Evolutionary conservation across 2,888 invertebrate genomes (phyloP).

Genomic region (Macropis europaea): DNA sequence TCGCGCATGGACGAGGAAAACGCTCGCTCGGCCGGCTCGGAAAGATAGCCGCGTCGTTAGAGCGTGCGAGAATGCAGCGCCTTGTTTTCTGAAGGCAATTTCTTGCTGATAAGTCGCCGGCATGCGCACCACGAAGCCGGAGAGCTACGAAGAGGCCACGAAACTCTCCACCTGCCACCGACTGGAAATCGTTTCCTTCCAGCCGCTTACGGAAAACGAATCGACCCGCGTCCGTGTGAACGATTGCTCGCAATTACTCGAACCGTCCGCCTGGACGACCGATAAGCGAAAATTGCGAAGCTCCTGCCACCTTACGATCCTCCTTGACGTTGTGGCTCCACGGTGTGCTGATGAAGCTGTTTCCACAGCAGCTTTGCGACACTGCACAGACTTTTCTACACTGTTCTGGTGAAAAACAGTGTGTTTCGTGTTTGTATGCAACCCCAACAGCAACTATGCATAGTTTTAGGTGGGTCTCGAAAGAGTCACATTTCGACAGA

Average conservation of each 20-base stretch:
- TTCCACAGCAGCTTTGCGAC: no score
- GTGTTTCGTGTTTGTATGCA: no score
- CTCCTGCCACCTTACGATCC: no score
- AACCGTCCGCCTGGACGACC: slow-evolving; percentile 9
- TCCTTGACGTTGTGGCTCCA: no score
- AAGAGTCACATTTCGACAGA: no score
- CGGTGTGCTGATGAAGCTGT: no score
- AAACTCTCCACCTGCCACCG: not conserved
- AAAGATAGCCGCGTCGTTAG: slow-evolving; percentile 64
- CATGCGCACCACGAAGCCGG: slow-evolving; percentile 30
- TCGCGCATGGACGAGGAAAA: slow-evolving; percentile 15
- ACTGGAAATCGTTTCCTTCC: slow-evolving; percentile 11
- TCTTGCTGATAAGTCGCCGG: slow-evolving; percentile 62
- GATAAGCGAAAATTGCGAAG: slow-evolving; percentile 35
- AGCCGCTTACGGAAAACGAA: slow-evolving; percentile 23
- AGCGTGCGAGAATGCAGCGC: slow-evolving; percentile 71
- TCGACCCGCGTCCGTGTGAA: slow-evolving; percentile 21
- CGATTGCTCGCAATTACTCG: slow-evolving; percentile 44
- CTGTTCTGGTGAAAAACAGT: no score
- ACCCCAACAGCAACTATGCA: no score
- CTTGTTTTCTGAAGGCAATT: slow-evolving; percentile 66
- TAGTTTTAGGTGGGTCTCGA: no score
- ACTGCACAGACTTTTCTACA: no score
- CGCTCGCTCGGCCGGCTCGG: slow-evolving; percentile 28
- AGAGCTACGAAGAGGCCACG: slow-evolving; percentile 5